Conservation (phyloP, 1,140 invertebrate species). For the Heliothis subflexa region DNA sequence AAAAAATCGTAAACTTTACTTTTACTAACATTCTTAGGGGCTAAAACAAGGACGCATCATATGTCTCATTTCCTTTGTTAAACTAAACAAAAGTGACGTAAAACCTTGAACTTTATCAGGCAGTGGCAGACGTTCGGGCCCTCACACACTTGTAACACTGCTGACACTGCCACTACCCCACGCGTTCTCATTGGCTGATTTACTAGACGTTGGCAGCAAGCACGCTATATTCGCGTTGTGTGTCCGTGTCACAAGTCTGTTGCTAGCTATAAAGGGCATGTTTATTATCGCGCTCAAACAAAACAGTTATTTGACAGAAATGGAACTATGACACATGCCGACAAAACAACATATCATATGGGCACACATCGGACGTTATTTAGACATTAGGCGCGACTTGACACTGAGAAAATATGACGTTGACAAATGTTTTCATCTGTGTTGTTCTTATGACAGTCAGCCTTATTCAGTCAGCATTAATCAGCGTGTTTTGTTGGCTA, state of each 20-base stretch:
- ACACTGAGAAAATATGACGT: slow-evolving; percentile 5
- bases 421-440: slow-evolving; percentile 30
- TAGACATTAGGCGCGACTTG: slow-evolving; percentile 3
- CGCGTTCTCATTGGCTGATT: slow-evolving; percentile 7
- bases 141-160: not conserved
- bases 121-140: not conserved
- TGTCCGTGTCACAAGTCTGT: not conserved
- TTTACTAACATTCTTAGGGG: no score
- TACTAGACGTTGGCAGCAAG: not conserved
- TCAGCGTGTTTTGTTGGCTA: not conserved
- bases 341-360: slow-evolving; percentile 3
- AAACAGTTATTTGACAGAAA: slow-evolving; percentile 41
- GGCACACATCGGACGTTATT: slow-evolving; percentile 13
- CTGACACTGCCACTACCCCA: not conserved
- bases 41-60: not conserved
- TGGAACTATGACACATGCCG: not conserved
- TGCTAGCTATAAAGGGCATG: slow-evolving; percentile 1
- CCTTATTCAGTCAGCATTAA: slow-evolving; percentile 18
- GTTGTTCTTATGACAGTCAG: not conserved
- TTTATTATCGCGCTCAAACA: slow-evolving; percentile 24
- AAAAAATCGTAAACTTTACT: not conserved
- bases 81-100: slow-evolving; percentile 3
- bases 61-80: not conserved
- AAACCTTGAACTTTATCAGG: slow-evolving; percentile 34
- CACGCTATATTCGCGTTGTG: slow-evolving; percentile 10